phyloP scores from a whole-genome alignment of 92 coral and sea anemone species.

The Scolanthus callimorphus region DNA sequence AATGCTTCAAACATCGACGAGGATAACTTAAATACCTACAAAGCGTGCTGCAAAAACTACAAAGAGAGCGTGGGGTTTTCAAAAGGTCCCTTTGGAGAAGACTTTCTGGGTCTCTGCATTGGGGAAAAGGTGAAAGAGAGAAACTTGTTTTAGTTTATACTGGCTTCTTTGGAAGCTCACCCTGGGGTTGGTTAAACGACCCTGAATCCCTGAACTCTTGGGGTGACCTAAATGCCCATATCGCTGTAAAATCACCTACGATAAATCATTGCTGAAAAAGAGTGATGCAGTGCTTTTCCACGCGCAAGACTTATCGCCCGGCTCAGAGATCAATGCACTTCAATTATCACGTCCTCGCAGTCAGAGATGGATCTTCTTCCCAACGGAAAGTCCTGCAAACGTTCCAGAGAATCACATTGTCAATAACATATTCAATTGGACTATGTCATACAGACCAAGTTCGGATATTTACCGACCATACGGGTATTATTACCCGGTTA shows the following conservation, averaged over 20 bases:
- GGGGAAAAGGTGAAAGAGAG: too few species aligned
- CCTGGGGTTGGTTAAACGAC: slow-evolving; percentile 62
- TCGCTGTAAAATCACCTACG: slow-evolving; percentile 61
- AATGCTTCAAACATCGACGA: too few species aligned
- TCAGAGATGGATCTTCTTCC: slow-evolving; percentile 74
- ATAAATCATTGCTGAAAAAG: slow-evolving; percentile 22
- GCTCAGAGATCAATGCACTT: slow-evolving; percentile 26
- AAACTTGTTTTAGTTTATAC: slow-evolving; percentile 73
- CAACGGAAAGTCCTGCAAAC: slow-evolving; percentile 68
- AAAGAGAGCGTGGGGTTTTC: too few species aligned
- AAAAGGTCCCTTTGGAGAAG: too few species aligned
- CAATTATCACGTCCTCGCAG: slow-evolving; percentile 13
- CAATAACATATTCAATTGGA: slow-evolving; percentile 64
- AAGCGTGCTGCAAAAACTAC: too few species aligned
- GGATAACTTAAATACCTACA: too few species aligned
- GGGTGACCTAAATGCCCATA: slow-evolving; percentile 40
- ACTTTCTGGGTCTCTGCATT: too few species aligned
- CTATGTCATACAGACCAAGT: slow-evolving; percentile 42
- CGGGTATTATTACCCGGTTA: slow-evolving; percentile 26
- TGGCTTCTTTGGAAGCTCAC: slow-evolving; percentile 41
- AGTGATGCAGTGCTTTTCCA: slow-evolving; percentile 81
- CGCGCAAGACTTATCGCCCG: slow-evolving; percentile 65
- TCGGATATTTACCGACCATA: slow-evolving; percentile 57
- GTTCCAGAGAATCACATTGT: slow-evolving; percentile 10
- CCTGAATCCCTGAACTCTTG: slow-evolving; percentile 70